Percentiles rank a stretch among this genome's conserved stretches.
Conservation (phyloP, 2,113 vertebrate genomes). For the Raja brachyura region DNA sequence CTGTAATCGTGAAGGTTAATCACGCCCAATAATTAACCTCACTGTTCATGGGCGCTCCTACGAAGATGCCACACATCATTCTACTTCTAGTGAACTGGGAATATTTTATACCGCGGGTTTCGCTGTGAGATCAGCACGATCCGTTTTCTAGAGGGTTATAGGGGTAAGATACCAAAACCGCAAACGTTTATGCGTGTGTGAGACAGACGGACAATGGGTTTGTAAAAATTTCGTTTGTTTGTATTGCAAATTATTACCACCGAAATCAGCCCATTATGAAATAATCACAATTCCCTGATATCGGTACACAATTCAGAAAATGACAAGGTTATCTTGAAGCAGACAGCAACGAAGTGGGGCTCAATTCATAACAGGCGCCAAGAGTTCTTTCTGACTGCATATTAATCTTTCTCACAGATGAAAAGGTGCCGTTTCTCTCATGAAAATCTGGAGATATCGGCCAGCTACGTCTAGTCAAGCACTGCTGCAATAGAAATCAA, state of each 20-base stretch:
- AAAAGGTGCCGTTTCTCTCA: not conserved
- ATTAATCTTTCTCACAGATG: not conserved
- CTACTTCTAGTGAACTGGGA: not conserved
- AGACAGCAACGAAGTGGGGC: not conserved
- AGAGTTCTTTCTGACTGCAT: not conserved
- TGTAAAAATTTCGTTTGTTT: not conserved
- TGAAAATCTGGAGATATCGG: not conserved
- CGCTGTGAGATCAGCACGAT: not conserved
- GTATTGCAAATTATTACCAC: not conserved
- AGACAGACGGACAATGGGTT: not conserved
- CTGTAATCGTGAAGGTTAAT: not conserved
- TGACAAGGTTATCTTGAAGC: not conserved
- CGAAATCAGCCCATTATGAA: not conserved
- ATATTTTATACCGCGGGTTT: not conserved
- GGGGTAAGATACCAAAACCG: not conserved
- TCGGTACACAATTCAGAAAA: not conserved
- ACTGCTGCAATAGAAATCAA: not conserved
- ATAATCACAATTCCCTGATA: not conserved
- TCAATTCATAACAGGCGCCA: not conserved
- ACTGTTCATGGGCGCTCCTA: not conserved
- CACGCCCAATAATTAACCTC: not conserved
- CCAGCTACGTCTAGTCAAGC: not conserved
- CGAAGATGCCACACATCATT: not conserved
- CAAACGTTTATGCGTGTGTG: not conserved
- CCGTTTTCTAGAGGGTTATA: not conserved